Percentiles rank a stretch among this genome's conserved stretches.
These are phyloP conservation scores for Protonibea diacanthus DNA, from an alignment of 2,797 vertebrate genomes.

Conservation along the genomic window DNA sequence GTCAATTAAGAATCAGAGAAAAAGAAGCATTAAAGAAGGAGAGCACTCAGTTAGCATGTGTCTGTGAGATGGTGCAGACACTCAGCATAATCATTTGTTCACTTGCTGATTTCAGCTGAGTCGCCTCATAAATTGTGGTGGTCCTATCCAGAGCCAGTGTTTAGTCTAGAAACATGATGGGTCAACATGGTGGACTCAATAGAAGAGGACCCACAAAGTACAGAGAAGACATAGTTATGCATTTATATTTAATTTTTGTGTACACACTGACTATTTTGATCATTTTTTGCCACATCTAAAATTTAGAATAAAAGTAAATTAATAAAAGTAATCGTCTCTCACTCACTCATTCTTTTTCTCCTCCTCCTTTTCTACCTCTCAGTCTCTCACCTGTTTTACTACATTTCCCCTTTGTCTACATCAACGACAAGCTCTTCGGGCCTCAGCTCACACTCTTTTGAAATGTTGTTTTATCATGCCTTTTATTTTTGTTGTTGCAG, in stretches of 20 bases:
- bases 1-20: neutral
- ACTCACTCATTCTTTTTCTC: neutral
- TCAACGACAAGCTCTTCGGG: conserved; percentile 2
- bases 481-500: conserved; percentile 30
- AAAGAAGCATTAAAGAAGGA: neutral
- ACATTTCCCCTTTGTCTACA: neutral
- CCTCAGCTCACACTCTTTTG: conserved; percentile 12
- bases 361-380: neutral
- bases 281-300: neutral
- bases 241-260: too few relatives aligned
- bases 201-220: too few relatives aligned
- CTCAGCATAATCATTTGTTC: neutral
- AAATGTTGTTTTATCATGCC: conserved; percentile 6
- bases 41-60: neutral
- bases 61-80: neutral
- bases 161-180: too few relatives aligned
- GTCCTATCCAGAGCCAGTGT: too few relatives aligned
- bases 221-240: too few relatives aligned
- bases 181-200: too few relatives aligned
- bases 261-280: too few relatives aligned
- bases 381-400: neutral
- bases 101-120: too few relatives aligned
- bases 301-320: neutral
- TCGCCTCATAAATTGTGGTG: too few relatives aligned
- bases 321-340: neutral